Percentiles rank a stretch among this genome's conserved stretches.
Conservation (phyloP, 2,888 invertebrate species). For the Bembecia ichneumoniformis region DNA sequence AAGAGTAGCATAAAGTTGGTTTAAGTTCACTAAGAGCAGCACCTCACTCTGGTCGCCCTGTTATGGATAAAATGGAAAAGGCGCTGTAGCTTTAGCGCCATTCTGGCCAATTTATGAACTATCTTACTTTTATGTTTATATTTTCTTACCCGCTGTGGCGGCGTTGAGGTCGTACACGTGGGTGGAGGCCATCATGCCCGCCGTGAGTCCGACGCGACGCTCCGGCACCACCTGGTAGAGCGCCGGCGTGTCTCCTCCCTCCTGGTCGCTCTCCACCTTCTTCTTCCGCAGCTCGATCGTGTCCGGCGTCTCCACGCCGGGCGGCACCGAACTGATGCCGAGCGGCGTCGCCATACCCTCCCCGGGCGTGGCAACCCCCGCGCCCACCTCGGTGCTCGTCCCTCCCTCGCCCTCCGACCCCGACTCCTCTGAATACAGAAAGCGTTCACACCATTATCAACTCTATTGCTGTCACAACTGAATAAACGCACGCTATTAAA, state of each 20-base stretch:
- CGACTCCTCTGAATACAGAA: slow-evolving; percentile 37
- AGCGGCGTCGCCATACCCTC: slow-evolving; percentile 96
- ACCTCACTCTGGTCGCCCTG: too few species aligned
- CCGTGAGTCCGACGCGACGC: slow-evolving; percentile 90
- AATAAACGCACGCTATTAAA: too few species aligned
- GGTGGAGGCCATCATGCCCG: slow-evolving; percentile 98
- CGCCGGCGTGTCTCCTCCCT: slow-evolving; percentile 96
- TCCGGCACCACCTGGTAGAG: slow-evolving; percentile 97
- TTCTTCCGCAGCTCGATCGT: slow-evolving; percentile 98
- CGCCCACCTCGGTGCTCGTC: slow-evolving; percentile 70
- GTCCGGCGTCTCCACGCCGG: slow-evolving; percentile 98
- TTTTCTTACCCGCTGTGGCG: slow-evolving; percentile 50
- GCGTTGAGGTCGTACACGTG: slow-evolving; percentile 96
- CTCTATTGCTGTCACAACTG: too few species aligned
- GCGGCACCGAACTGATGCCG: slow-evolving; percentile 90
- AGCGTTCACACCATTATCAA: background rate
- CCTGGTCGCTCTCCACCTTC: slow-evolving; percentile 96
- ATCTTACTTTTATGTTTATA: too few species aligned
- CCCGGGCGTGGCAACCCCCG: slow-evolving; percentile 92
- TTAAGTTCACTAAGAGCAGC: too few species aligned
- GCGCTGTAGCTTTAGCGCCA: too few species aligned
- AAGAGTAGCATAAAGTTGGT: too few species aligned
- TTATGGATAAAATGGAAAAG: too few species aligned
- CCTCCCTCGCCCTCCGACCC: slow-evolving; percentile 39
- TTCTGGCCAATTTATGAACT: too few species aligned